phyloP scores from a whole-genome alignment of 2,888 invertebrate species.

The Oasisia sp. region DNA sequence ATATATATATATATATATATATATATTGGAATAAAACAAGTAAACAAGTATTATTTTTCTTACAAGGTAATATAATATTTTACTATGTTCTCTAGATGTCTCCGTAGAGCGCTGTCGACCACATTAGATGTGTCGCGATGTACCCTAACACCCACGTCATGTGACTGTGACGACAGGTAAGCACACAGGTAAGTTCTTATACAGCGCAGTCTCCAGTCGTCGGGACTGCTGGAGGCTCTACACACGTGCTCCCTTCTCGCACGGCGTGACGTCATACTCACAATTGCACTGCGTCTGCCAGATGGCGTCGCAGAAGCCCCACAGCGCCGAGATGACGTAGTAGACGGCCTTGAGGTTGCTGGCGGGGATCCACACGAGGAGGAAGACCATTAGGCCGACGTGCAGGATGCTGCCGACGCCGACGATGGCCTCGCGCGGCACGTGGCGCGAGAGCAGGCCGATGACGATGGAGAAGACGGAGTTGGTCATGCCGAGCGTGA shows the following conservation, averaged over 20 bases:
- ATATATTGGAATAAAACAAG: neutral
- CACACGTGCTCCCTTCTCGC: neutral
- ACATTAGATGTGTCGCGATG: too few species aligned
- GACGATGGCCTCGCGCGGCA: constrained; percentile 63
- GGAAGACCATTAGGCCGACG: constrained; percentile 56
- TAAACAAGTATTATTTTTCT: too few species aligned
- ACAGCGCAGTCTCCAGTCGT: too few species aligned
- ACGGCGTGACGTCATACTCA: constrained; percentile 50
- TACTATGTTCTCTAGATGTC: too few species aligned
- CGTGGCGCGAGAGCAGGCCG: constrained; percentile 54
- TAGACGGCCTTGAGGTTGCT: constrained; percentile 52
- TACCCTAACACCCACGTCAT: too few species aligned
- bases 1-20: neutral
- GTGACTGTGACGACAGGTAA: too few species aligned
- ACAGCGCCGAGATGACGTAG: constrained; percentile 59
- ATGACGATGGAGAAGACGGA: constrained; percentile 58
- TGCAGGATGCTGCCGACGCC: constrained; percentile 41
- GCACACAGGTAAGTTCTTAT: too few species aligned
- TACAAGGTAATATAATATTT: too few species aligned
- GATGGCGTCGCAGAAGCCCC: constrained; percentile 64
- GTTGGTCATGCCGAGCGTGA: constrained; percentile 61
- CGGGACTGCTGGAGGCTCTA: too few species aligned
- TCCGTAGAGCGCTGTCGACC: too few species aligned
- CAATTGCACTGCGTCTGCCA: constrained; percentile 66
- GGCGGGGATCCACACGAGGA: constrained; percentile 63